These are phyloP conservation scores for Sebastes cheni DNA, from an alignment of 2,797 vertebrate genomes.

Conservation along the genomic window DNA sequence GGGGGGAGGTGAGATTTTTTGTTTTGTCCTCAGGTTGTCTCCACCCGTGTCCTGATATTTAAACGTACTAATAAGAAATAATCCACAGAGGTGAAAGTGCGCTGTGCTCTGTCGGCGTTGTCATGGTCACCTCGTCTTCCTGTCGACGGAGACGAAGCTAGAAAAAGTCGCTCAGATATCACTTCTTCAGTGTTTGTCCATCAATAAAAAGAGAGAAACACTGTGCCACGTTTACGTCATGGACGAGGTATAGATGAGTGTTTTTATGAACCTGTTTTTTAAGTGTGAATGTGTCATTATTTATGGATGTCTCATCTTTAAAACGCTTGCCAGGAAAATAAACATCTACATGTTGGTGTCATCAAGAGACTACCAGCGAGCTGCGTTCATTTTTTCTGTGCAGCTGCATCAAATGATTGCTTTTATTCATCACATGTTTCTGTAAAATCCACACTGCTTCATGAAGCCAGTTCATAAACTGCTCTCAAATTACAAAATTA, in stretches of 20 bases:
- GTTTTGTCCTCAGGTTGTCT: background rate
- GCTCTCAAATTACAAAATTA: background rate
- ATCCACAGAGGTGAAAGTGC: background rate
- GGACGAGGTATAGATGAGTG: background rate
- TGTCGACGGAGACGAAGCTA: background rate
- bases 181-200: background rate
- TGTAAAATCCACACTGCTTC: background rate
- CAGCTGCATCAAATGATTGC: background rate
- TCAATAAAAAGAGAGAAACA: background rate
- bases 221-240: background rate
- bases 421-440: background rate
- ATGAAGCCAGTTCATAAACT: background rate
- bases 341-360: background rate
- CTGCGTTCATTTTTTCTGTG: background rate
- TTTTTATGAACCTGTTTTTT: background rate
- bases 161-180: background rate
- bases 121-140: slow-evolving; percentile 49
- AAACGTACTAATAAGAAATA: background rate
- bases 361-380: background rate
- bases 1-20: background rate
- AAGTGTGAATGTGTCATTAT: background rate
- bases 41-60: background rate
- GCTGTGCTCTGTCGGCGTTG: slow-evolving; percentile 13
- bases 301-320: background rate
- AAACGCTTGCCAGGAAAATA: background rate